Percentiles rank a stretch among this genome's conserved stretches.
phyloP scores from a whole-genome alignment of 2,888 invertebrate species.

The Dione vanillae region DNA sequence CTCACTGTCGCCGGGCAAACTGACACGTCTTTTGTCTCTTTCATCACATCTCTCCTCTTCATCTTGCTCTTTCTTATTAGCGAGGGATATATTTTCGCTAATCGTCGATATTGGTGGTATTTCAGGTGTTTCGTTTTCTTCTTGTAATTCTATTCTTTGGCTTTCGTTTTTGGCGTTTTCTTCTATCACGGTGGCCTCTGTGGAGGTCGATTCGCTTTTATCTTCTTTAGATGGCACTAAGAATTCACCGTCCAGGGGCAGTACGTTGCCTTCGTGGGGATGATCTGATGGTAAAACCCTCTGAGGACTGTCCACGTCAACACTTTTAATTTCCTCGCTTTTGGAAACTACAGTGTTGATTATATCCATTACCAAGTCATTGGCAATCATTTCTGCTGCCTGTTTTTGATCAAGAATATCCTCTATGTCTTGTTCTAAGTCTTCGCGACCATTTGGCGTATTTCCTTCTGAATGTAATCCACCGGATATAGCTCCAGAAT shows the following conservation, averaged over 20 bases:
- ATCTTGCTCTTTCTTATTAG: conserved; percentile 71
- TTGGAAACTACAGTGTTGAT: conserved; percentile 63
- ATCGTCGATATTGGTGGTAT: conserved; percentile 89
- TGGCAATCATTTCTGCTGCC: conserved; percentile 67
- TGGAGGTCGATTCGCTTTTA: conserved; percentile 50
- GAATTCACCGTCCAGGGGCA: conserved; percentile 77
- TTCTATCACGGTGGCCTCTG: conserved; percentile 33
- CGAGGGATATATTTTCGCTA: conserved; percentile 87
- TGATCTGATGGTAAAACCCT: conserved; percentile 68
- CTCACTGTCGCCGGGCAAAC: conserved; percentile 83
- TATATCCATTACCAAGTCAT: conserved; percentile 69
- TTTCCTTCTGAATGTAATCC: conserved; percentile 77
- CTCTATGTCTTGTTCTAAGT: conserved; percentile 75
- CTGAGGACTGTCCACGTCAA: conserved; percentile 58
- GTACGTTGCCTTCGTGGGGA: conserved; percentile 73
- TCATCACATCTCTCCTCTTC: conserved; percentile 76
- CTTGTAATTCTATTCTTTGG: conserved; percentile 62
- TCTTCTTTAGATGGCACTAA: conserved; percentile 63
- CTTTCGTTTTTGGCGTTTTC: conserved; percentile 72
- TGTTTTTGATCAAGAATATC: conserved; percentile 69
- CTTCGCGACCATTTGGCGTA: conserved; percentile 76
- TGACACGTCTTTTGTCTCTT: conserved; percentile 84
- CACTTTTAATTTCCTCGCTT: conserved; percentile 52
- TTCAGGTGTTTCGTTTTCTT: conserved; percentile 78
- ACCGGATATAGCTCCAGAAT: conserved; percentile 79